Base-by-base conservation (phyloP, 2,888 invertebrate species). In the Drosophila lutescens region DNA sequence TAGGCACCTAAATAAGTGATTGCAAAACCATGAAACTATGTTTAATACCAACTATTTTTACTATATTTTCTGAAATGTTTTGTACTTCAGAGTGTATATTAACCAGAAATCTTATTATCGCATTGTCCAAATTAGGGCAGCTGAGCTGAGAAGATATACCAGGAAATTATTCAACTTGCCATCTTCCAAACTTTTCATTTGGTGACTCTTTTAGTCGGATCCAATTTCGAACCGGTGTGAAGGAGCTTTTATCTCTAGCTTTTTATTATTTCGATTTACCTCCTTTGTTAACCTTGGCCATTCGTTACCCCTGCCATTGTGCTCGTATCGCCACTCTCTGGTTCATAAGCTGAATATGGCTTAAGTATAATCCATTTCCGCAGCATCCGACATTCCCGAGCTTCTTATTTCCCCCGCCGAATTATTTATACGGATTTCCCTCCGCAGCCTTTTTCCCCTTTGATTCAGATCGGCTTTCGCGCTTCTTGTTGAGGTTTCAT, bases 401-500 rank as follows among this genome's bases (percentile, higher is more conserved):
- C 65, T 15, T 53, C 26, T 41, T 56, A 40, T 43, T 56, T 60
- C 55, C 54, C 49, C 49, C 40, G 17, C 20, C 20, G 0, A 43
- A 34, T 23, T 54, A 53, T 44, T 70, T 54, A 13, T 50, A 38
- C 8, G 70, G 23, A 49, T 58, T 54, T 54, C 41, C 32, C 43
- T 4, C 17, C n/a, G 26, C 32, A 2, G 2, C 32, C 12, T 12
- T 41, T 65, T 23, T 46, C 56, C 26, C 43, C 43, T 40, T 15
- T 73, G 36, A 51, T 49, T 56, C 36, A 44, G 51, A 70, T 70
- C 71, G 38, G 49, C 55, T 74, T 56, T 73, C 17, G 26, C 32
- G 44, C 30, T 51, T 32, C 32, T 67, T 67, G 55, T 75, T 54
- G 68, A 55, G 75, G 54, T 74, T 74, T 74, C 75, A 74, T 74